Evolutionary conservation across 2,113 vertebrate genomes (phyloP).

Genomic region (Syrrhaptes paradoxus): DNA sequence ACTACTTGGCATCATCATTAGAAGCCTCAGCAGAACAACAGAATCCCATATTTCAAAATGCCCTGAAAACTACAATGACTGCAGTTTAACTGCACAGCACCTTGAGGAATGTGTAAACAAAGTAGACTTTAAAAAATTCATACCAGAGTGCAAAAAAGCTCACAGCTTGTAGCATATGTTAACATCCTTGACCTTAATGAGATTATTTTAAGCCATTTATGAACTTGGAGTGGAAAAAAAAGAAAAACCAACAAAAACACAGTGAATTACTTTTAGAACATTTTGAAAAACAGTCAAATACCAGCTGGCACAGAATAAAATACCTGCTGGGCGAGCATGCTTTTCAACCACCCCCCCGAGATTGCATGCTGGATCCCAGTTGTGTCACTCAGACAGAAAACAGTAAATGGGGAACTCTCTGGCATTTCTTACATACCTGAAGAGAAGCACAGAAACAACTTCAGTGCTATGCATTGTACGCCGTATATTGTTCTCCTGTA

Average conservation of each 20-base stretch:
- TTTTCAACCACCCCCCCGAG: not conserved
- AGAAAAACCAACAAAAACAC: not conserved
- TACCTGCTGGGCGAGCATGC: not conserved
- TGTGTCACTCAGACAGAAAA: not conserved
- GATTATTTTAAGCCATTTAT: not conserved
- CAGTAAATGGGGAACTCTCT: not conserved
- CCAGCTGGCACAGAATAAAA: not conserved
- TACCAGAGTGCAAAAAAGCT: not conserved
- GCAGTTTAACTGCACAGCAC: not conserved
- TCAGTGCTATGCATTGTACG: accelerated
- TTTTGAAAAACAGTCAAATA: not conserved
- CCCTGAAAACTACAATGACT: not conserved
- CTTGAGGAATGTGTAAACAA: not conserved
- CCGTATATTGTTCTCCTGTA: not conserved
- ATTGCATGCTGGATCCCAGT: not conserved
- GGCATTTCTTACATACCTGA: not conserved
- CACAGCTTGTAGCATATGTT: not conserved
- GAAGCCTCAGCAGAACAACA: not conserved
- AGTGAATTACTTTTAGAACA: not conserved
- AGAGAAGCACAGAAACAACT: not conserved
- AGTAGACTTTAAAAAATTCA: not conserved
- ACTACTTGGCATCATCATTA: not conserved
- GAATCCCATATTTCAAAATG: not conserved
- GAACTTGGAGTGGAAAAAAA: not conserved
- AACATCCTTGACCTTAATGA: not conserved